Evolutionary conservation across 2,113 vertebrate species (phyloP).

Genomic region (Onychorhynchus coronatus): DNA sequence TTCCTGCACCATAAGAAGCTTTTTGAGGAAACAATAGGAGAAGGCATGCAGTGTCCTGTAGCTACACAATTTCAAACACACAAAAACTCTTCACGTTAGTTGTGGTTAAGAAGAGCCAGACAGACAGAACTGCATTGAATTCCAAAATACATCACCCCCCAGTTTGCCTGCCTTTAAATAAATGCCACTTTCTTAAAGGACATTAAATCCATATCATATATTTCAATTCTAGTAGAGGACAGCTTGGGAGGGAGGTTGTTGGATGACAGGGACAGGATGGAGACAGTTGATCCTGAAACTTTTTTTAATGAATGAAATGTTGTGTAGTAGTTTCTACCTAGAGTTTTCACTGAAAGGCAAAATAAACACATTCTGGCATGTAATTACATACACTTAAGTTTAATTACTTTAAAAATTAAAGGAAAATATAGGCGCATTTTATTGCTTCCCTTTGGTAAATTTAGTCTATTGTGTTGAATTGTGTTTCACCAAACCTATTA

Average conservation of each 20-base stretch:
- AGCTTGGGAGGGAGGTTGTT: neutral
- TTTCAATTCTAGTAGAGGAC: neutral
- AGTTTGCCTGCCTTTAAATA: neutral
- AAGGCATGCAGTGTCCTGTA: neutral
- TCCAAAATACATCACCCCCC: neutral
- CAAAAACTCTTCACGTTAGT: neutral
- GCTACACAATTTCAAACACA: neutral
- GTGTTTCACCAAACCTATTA: neutral
- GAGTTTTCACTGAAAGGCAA: neutral
- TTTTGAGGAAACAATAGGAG: neutral
- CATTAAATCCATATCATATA: neutral
- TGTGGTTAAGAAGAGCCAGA: neutral
- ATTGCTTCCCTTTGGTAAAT: neutral
- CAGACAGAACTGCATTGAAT: neutral
- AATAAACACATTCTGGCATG: neutral
- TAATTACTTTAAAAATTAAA: neutral
- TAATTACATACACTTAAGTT: neutral
- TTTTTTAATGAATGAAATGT: neutral
- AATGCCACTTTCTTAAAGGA: neutral
- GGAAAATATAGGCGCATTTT: neutral
- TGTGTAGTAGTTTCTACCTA: neutral
- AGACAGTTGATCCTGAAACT: neutral
- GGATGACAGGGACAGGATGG: too few relatives aligned
- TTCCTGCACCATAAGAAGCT: neutral
- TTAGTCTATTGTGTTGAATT: neutral